Conservation (phyloP, 2,113 vertebrate species). For the Butastur rufipennis region DNA sequence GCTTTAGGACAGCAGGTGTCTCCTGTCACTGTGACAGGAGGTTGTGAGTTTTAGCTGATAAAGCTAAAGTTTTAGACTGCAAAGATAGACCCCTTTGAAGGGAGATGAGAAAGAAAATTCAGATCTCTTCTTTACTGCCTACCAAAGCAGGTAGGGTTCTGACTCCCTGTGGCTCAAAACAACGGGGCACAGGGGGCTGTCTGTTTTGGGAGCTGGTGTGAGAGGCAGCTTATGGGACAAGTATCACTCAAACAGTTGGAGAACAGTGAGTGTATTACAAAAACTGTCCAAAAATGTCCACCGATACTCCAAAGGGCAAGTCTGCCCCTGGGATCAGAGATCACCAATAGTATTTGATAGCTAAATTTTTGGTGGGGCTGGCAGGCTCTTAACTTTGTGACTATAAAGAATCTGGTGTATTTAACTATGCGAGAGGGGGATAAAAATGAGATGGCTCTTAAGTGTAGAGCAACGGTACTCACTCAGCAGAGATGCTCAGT, state of each 20-base stretch:
- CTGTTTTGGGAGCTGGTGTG: not conserved
- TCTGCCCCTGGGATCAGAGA: not conserved
- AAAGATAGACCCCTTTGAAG: not conserved
- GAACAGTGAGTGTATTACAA: not conserved
- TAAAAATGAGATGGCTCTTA: not conserved
- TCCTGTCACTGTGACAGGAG: not conserved
- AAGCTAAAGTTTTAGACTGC: not conserved
- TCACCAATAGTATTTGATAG: not conserved
- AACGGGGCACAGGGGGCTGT: not conserved
- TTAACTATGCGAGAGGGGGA: not conserved
- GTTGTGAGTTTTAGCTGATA: not conserved
- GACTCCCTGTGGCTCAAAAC: not conserved
- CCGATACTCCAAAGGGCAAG: not conserved
- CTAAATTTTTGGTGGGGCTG: not conserved
- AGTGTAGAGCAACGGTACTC: not conserved
- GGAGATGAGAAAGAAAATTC: not conserved
- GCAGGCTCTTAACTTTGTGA: not conserved
- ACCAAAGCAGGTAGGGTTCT: not conserved
- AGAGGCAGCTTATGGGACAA: not conserved
- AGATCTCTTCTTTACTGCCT: not conserved
- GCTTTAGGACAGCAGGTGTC: not conserved
- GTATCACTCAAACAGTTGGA: not conserved
- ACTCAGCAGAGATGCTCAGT: not conserved
- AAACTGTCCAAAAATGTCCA: not conserved
- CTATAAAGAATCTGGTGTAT: not conserved